These are phyloP conservation scores for Hybos culiciformis DNA, from an alignment of 2,888 invertebrate genomes.

Conservation along the genomic window DNA sequence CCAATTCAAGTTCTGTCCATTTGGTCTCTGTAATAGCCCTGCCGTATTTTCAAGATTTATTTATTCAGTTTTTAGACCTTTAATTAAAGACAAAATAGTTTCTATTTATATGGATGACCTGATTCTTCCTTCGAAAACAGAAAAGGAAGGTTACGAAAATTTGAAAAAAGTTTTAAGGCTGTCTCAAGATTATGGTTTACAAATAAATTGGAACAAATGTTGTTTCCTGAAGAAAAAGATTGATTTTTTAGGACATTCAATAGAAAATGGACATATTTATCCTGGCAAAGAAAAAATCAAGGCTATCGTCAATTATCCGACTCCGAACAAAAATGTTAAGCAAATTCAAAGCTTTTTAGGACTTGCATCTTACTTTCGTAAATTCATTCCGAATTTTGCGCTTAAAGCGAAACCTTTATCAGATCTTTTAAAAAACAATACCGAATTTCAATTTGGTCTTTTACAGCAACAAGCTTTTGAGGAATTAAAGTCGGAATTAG, in stretches of 20 bases:
- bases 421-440: conserved; percentile 13
- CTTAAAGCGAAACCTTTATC: too few species aligned
- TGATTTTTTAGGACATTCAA: too few species aligned
- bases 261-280: conserved; percentile 12
- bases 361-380: conserved; percentile 15
- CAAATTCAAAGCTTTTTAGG: conserved; percentile 19
- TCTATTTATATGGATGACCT: conserved; percentile 5
- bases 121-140: conserved; percentile 4
- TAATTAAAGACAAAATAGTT: conserved; percentile 13
- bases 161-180: conserved; percentile 1
- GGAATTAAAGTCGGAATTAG: conserved; percentile 10
- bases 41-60: too few species aligned
- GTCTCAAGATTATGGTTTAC: conserved; percentile 1
- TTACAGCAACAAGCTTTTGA: conserved; percentile 10
- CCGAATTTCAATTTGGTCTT: conserved; percentile 11
- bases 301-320: conserved; percentile 16
- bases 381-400: too few species aligned
- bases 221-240: background rate
- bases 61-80: conserved; percentile 13
- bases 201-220: conserved; percentile 6
- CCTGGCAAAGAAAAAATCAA: conserved; percentile 14
- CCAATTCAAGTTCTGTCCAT: conserved; percentile 10
- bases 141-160: conserved; percentile 4
- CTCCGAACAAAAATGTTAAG: conserved; percentile 15
- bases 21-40: too few species aligned